Evolutionary conservation across 2,797 vertebrate species (phyloP).

Genomic region (Micromesistius poutassou): DNA sequence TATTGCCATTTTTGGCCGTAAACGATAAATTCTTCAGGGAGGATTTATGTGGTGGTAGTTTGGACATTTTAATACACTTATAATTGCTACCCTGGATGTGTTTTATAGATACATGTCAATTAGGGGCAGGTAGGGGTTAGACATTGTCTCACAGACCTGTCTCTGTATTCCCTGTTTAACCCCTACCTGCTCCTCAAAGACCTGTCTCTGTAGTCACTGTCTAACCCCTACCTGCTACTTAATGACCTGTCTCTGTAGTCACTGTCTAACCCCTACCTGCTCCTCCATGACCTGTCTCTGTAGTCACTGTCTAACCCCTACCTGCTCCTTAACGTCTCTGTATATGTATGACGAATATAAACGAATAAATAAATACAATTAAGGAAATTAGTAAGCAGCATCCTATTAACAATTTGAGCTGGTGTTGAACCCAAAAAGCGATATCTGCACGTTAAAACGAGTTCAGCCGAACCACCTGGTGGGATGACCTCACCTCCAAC

Average conservation of each 20-base stretch:
- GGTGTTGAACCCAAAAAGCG: not conserved
- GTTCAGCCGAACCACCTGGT: conserved; percentile 8
- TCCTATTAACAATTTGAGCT: not conserved
- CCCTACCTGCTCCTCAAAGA: no score
- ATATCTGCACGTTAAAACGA: not conserved
- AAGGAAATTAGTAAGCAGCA: not conserved
- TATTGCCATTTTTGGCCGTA: not conserved
- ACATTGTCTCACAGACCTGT: no score
- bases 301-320: not conserved
- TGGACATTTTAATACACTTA: no score
- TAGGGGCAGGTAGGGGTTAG: not conserved
- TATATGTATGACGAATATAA: no score
- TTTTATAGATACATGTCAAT: not conserved
- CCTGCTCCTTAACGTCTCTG: no score
- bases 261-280: not conserved
- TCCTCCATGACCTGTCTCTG: no score
- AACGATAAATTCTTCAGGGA: not conserved
- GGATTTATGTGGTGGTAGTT: no score
- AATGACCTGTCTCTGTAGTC: no score
- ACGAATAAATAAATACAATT: not conserved
- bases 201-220: no score
- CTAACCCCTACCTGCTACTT: no score
- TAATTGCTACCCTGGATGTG: no score
- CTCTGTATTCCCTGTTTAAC: not conserved
- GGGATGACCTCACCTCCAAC: not conserved